Evolutionary conservation across 30 jellyfish, hydroid and myxozoan genomes (phyloP), one percentile per base, ranked within the genome.

Genomic region (Hydractinia echinata): DNA sequence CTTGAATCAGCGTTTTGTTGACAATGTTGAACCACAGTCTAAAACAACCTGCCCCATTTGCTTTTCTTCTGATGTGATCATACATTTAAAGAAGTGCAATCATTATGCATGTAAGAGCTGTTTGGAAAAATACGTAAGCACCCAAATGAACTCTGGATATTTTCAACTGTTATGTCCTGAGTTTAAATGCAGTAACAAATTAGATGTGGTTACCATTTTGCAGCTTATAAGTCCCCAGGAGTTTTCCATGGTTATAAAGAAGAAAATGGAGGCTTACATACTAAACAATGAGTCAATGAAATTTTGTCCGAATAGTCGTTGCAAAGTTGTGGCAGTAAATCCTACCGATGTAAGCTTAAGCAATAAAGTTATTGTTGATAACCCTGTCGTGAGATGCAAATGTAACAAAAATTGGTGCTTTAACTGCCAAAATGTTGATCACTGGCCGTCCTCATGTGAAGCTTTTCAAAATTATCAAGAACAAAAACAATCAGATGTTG

Each of bases 401-500:
- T 64, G 74, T 64, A 6, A 0, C 0, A 13, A 13, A 13, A 64
- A 7, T 6, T 64, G 74, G 74, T 64, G 74, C 39, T 64, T 64
- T 13, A 13, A 44, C 39, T 64, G 74, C 74, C 9, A 13, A 51
- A 64, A 64, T n/a, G 74, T n/a, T 13, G 39, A 64, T 13, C 74
- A 64, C 18, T 64, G 74, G 74, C 74, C 74, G 39, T 64, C 74
- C 39, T 64, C 74, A 7, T 64, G 74, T 64, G 18, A 44, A 64
- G 74, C 74, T 64, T 64, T n/a, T 64, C 51, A 64, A 64, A 64
- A 51, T 64, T 64, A 64, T 64, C 10, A 9, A 6, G 39, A 6
- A 9, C 74, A 64, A 64, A 64, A 64, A 51, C 51, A 64, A 64
- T n/a, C 19, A 64, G 74, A 64, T 64, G 1, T 64, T 64, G 74